Evolutionary conservation across 2,888 invertebrate species (phyloP), one percentile per base, ranked within the genome.

Genomic region (Drosophila pegasa): DNA sequence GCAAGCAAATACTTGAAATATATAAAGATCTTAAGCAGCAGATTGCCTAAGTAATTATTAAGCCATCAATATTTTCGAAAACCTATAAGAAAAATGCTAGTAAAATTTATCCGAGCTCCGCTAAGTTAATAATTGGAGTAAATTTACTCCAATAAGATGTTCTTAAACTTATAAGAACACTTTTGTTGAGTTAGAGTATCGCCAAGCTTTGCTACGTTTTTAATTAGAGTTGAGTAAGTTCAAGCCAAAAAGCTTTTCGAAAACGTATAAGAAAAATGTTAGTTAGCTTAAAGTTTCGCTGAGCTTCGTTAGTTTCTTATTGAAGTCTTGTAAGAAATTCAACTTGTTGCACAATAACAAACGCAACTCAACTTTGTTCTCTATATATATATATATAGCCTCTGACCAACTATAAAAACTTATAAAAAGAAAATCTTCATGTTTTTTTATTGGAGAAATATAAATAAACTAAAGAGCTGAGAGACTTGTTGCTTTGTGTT

Each of bases 401-500:
- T n/a, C 14, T 25, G 25, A 43, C 9, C 2, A 16, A 16, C 16
- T 27, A 1, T 2, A 45, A 27, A 29, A 47, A 14, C 12, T 2
- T 22, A 9, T 22, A 33, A n/a, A 31, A 16, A 16, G 16, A 12
- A 25, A 22, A 20, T 48, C 7, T 51, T 52, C 18, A 14, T 54
- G 1, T 7, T n/a, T 55, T 55, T 22, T 14, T 8, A 41, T 35
- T 37, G 16, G 20, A 58, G n/a, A 38, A 3, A 1, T 2, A n/a
- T 18, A n/a, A 16, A 38, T 5, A 6, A 3, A 20, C 48, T 8
- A 20, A 35, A 50, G 33, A n/a, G n/a, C 22, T 50, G 31, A 0
- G 31, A 0, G 38, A 38, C 38, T 35, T 59, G 66, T 59, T 66
- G 47, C 35, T 51, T 20, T 51, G 67, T 66, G 71, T 52, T 25